phyloP scores from a whole-genome alignment of 2,888 invertebrate species.

The Synergus japonicus region DNA sequence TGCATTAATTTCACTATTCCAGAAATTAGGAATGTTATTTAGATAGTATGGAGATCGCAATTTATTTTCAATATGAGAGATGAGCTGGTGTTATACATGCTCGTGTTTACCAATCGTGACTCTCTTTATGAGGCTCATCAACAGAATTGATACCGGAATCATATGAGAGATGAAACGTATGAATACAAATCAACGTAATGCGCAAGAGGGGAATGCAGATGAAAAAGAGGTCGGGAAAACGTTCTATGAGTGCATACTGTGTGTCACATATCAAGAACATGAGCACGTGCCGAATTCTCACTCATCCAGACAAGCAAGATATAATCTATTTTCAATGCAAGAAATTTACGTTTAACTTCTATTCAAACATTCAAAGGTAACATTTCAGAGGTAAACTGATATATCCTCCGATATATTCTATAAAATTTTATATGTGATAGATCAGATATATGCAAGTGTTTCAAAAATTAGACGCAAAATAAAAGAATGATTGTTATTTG shows the following conservation, averaged over 20 bases:
- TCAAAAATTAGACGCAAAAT: background rate
- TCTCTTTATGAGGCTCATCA: slow-evolving; percentile 30
- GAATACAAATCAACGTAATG: slow-evolving; percentile 38
- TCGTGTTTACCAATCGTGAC: slow-evolving; percentile 29
- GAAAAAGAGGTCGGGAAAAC: slow-evolving; percentile 40
- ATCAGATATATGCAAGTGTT: too few species aligned
- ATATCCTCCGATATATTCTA: too few species aligned
- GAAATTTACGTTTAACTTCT: background rate
- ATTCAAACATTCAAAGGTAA: background rate
- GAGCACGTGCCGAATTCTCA: slow-evolving; percentile 35
- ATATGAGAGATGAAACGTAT: slow-evolving; percentile 39
- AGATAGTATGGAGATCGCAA: background rate
- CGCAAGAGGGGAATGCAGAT: slow-evolving; percentile 29
- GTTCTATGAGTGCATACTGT: slow-evolving; percentile 23
- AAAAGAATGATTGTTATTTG: background rate
- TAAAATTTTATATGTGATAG: too few species aligned
- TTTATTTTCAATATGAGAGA: slow-evolving; percentile 1
- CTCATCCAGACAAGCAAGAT: slow-evolving; percentile 9
- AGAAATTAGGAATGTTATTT: background rate
- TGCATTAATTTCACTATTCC: background rate
- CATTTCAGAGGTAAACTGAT: background rate
- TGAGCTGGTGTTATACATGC: background rate
- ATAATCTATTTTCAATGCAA: slow-evolving; percentile 8
- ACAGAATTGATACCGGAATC: slow-evolving; percentile 36
- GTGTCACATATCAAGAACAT: slow-evolving; percentile 19